Base-by-base conservation (phyloP, 2,888 invertebrate species). In the Serrognathus titanus region DNA sequence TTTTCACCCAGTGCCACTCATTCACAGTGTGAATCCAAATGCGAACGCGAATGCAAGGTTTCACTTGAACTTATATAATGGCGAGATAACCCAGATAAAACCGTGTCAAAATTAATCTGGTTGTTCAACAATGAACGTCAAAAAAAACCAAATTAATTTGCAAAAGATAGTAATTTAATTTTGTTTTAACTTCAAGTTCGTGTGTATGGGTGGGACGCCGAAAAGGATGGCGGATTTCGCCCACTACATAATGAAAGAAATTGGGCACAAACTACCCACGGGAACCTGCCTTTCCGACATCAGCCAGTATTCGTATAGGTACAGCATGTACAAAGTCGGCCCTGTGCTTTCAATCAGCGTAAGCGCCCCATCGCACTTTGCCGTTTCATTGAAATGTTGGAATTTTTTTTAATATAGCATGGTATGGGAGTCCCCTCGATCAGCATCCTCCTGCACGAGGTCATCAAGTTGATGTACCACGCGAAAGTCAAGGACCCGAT, bases 391-490 rank as follows among this genome's bases (percentile, higher is more conserved):
- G 11, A 56, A 55, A 11, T n/a, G 20, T 47, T 9, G 12, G 11
- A 51, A 10, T 13, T 8, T 16, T 31, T 31, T 31, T 5, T 31
- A 8, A 13, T 13, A 1, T 20, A 88, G 88, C 90, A 90, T 66
- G 90, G 90, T 3, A 85, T 90, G 68, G 90, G 90, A 0, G 83
- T 85, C n/a, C 85, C 89, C 0, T 89, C 89, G 1, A 79, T 89
- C 73, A 83, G 84, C 1, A 85, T 89, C 7, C 78, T 87, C 13
- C 79, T 90, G 1, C 86, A 88, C 69, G 90, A 90, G 71, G 73
- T 88, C 0, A 82, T 89, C 64, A 90, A 90, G 71, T 73, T 90
- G 50, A 76, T 90, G 65, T 79, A 81, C 69, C 85, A 89, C 69
- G 86, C 89, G 1, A 81, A 81, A 51, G 84, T 81, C n/a, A 79